Percentiles rank a stretch among this genome's conserved stretches.
Evolutionary conservation across 2,797 vertebrate genomes (phyloP).

Genomic region (Perodicticus potto): DNA sequence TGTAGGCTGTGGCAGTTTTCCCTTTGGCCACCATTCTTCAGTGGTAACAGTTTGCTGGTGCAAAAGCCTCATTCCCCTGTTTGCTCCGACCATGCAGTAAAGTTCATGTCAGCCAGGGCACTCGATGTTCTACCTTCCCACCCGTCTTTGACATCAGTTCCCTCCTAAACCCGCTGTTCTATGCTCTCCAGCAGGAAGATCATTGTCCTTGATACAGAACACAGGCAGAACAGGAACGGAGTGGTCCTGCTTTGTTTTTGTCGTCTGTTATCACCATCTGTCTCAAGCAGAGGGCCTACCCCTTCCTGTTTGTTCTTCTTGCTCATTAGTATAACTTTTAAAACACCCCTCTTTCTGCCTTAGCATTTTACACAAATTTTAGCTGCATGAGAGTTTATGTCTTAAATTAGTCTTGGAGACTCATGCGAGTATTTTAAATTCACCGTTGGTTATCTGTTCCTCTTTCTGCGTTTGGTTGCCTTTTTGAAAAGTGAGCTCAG

Average conservation of each 20-base stretch:
- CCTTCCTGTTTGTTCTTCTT: conserved; percentile 56
- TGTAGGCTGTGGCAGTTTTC: neutral
- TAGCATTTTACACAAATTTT: conserved; percentile 41
- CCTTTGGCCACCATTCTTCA: neutral
- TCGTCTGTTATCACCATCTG: conserved; percentile 69
- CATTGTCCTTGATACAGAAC: conserved; percentile 35
- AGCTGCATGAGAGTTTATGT: neutral
- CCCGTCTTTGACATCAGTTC: conserved; percentile 4
- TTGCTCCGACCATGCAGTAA: neutral
- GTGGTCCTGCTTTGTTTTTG: conserved; percentile 42
- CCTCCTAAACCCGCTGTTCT: conserved; percentile 27
- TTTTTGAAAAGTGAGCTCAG: conserved; percentile 41
- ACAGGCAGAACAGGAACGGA: conserved; percentile 36
- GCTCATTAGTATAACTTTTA: conserved; percentile 55
- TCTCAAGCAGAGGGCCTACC: conserved; percentile 62
- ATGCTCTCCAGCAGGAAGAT: conserved; percentile 7
- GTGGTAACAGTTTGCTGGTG: neutral
- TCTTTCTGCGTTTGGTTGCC: conserved; percentile 23
- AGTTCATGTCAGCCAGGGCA: neutral
- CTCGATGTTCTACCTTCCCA: neutral
- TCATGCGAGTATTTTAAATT: conserved; percentile 32
- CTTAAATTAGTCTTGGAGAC: conserved; percentile 19
- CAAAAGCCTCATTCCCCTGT: neutral
- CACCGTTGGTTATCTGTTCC: neutral
- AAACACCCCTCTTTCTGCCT: conserved; percentile 40